Evolutionary conservation across 1,140 invertebrate genomes (phyloP), one percentile per base, ranked within the genome.

Genomic region (Camponotus vicinus): DNA sequence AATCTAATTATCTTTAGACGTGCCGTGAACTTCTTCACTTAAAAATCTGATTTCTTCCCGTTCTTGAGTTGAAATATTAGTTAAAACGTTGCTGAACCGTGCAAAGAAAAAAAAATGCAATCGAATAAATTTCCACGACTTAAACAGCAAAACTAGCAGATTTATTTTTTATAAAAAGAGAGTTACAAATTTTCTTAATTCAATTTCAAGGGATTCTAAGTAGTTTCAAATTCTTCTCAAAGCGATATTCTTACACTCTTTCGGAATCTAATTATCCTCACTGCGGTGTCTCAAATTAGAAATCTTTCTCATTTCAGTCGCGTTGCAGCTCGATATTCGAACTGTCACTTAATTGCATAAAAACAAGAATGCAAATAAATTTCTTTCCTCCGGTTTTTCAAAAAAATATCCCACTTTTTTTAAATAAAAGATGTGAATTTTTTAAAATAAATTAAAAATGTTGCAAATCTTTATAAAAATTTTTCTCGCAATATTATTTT

Each of bases 1-100:
- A n/a, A 80, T 69, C 21, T 57, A 32, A 69, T 80, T 80, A 69
- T 70, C 66, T 80, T 32, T 18, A 21, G 2, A 70, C 8, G 34
- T n/a, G 21, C 45, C 13, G 15, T 27, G 34, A 80, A 69, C 63
- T 80, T 55, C 42, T 70, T 80, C n/a, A 79, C 67, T 79, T 67
- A 79, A 79, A 79, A 78, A 67, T 78, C 42, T 78, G 40, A 79
- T 79, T 40, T 79, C 69, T 55, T 69, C 32, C 37, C 9, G 61
- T 52, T 27, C 27, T 27, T 34, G 32, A n/a, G 42, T 67, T 79
- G 45, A 52, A n/a, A 40, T 69, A 34, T 55, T 40, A 70, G 34
- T 55, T 27, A 45, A 80, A 40, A 69, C 21, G 18, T 15, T 80
- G 64, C 34, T 79, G 52, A 66, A 80, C 15, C 21, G n/a, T 34